Conservation (phyloP, 2,888 invertebrate species). For the Coremacera marginata region DNA sequence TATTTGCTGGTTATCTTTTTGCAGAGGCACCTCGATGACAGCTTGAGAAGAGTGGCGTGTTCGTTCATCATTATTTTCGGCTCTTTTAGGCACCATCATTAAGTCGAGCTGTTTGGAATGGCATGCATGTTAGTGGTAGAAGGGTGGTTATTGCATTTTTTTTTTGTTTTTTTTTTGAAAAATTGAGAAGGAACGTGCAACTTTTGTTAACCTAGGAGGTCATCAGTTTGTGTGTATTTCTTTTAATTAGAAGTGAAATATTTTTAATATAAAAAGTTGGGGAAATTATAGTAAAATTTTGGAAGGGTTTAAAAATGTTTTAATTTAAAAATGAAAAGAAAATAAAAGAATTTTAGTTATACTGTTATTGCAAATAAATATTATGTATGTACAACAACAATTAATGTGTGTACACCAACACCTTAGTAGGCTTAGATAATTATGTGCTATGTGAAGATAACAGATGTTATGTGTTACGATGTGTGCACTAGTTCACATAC, state of each 20-base stretch:
- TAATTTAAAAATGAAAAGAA: constrained; percentile 15
- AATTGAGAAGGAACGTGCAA: background rate
- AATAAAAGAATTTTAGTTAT: constrained; percentile 2
- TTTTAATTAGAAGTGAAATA: constrained; percentile 1
- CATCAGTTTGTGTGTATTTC: constrained; percentile 23
- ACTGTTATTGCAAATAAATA: background rate
- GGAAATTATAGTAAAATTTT: too few species aligned
- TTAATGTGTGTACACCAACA: background rate
- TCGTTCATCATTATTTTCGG: background rate
- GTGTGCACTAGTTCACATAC: too few species aligned
- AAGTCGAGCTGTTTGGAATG: constrained; percentile 27
- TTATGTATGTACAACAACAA: background rate
- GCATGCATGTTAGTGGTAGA: constrained; percentile 49
- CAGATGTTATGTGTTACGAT: too few species aligned
- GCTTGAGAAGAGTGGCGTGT: background rate
- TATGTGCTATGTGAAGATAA: too few species aligned
- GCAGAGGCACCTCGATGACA: background rate
- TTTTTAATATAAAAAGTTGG: background rate
- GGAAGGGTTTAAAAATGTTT: background rate
- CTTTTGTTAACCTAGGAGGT: constrained; percentile 7
- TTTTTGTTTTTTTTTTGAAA: constrained; percentile 30
- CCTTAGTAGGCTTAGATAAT: background rate
- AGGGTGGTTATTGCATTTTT: constrained; percentile 45
- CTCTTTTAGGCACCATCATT: background rate
- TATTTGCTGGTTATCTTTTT: background rate